phyloP scores from a whole-genome alignment of 2,113 vertebrate species.

The Ifrita kowaldi region DNA sequence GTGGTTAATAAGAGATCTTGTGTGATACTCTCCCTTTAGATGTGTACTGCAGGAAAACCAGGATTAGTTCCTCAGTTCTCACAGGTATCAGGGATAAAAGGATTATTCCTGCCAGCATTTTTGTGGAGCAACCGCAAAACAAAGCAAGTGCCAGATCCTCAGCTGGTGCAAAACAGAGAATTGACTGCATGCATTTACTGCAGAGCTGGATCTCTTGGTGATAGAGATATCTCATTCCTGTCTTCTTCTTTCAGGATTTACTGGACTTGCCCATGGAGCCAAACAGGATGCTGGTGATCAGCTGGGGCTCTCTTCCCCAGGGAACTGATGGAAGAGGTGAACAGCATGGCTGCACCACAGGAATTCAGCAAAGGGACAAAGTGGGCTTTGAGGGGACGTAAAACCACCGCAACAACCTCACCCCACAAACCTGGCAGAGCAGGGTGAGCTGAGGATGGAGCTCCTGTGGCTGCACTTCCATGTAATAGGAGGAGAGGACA shows the following conservation, averaged over 20 bases:
- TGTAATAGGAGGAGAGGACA: neutral
- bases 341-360: accelerated
- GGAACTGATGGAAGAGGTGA: neutral
- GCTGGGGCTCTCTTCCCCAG: neutral
- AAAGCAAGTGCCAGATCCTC: neutral
- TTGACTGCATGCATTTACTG: neutral
- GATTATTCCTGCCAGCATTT: neutral
- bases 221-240: neutral
- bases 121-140: neutral
- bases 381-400: neutral
- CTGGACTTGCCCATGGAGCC: neutral
- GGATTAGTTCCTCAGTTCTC: neutral
- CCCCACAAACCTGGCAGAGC: neutral
- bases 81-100: neutral
- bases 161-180: neutral
- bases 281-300: neutral
- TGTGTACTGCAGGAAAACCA: neutral
- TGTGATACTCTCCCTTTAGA: neutral
- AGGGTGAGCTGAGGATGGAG: neutral
- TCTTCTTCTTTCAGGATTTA: neutral
- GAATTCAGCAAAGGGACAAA: neutral
- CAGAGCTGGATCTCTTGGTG: neutral
- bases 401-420: neutral
- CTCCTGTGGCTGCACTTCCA: neutral
- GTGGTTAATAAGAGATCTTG: neutral